phyloP scores from a whole-genome alignment of 2,797 vertebrate species.

The Tiaroga cobitis region DNA sequence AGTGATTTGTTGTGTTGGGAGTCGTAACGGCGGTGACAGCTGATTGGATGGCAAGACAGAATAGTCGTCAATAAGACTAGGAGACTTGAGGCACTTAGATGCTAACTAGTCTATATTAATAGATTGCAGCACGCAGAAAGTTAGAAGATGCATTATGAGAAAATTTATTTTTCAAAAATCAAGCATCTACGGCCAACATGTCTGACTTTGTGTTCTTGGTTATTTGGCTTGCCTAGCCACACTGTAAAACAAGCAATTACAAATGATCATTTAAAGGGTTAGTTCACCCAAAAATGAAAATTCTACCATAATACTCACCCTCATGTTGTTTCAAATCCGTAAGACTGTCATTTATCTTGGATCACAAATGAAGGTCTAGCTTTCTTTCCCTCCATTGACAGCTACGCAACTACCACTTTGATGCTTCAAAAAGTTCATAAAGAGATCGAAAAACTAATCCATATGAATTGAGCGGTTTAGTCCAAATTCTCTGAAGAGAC shows the following conservation, averaged over 20 bases:
- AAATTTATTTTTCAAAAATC: not conserved
- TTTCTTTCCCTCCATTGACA: too few relatives aligned
- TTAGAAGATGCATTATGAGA: not conserved
- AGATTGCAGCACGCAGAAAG: not conserved
- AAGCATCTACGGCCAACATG: not conserved
- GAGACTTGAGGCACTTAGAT: not conserved
- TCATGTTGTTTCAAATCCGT: not conserved
- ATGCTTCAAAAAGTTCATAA: too few relatives aligned
- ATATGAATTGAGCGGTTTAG: too few relatives aligned
- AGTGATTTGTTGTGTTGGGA: conserved; percentile 59
- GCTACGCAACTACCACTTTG: too few relatives aligned
- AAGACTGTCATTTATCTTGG: too few relatives aligned
- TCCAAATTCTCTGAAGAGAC: too few relatives aligned
- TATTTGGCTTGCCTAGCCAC: not conserved
- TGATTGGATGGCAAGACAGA: conserved; percentile 49
- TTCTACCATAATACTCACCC: not conserved
- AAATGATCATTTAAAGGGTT: not conserved
- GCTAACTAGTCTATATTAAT: conserved; percentile 9
- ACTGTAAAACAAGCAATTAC: not conserved
- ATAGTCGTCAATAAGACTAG: not conserved
- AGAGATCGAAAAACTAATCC: too few relatives aligned
- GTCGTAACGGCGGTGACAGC: conserved; percentile 67
- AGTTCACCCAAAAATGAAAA: not conserved
- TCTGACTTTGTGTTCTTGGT: conserved; percentile 1
- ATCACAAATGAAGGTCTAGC: too few relatives aligned